These are phyloP conservation scores for Dexiosoma caninum DNA, from an alignment of 2,888 invertebrate species.

Conservation along the genomic window DNA sequence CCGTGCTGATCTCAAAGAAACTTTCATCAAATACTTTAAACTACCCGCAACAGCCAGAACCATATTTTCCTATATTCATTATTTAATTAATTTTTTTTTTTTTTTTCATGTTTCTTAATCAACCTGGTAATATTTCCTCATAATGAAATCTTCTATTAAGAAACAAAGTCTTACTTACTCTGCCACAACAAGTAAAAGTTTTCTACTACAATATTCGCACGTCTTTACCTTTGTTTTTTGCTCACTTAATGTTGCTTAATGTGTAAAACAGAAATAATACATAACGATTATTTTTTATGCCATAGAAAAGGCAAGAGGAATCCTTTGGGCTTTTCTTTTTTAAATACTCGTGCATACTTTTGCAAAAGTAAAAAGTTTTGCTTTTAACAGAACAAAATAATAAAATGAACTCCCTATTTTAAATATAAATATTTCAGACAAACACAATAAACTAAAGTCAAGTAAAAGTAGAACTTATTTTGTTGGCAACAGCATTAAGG, in stretches of 20 bases:
- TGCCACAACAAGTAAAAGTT: not conserved
- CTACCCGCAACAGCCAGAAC: too few species aligned
- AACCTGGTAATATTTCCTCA: not conserved
- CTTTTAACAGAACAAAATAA: slow-evolving; percentile 1
- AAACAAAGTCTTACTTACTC: not conserved
- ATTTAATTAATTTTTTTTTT: too few species aligned
- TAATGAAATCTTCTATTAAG: not conserved
- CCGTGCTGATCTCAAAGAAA: too few species aligned
- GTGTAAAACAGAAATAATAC: not conserved
- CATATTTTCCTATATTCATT: too few species aligned
- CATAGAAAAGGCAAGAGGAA: not conserved
- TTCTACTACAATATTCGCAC: not conserved
- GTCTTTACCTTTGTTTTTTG: not conserved
- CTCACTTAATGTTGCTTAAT: not conserved
- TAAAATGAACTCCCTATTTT: slow-evolving; percentile 35
- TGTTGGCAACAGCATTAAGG: slow-evolving; percentile 28
- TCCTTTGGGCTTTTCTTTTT: slow-evolving; percentile 42
- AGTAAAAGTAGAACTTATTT: slow-evolving; percentile 56
- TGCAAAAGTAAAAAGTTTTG: slow-evolving; percentile 28
- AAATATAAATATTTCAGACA: slow-evolving; percentile 44
- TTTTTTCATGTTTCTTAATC: too few species aligned
- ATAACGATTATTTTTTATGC: slow-evolving; percentile 36
- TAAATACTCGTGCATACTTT: slow-evolving; percentile 5
- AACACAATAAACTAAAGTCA: slow-evolving; percentile 49
- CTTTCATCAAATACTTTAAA: too few species aligned